Percentiles rank a stretch among this genome's conserved stretches.
Conservation (phyloP, 2,113 vertebrate species). For the Leucopsar rothschildi region DNA sequence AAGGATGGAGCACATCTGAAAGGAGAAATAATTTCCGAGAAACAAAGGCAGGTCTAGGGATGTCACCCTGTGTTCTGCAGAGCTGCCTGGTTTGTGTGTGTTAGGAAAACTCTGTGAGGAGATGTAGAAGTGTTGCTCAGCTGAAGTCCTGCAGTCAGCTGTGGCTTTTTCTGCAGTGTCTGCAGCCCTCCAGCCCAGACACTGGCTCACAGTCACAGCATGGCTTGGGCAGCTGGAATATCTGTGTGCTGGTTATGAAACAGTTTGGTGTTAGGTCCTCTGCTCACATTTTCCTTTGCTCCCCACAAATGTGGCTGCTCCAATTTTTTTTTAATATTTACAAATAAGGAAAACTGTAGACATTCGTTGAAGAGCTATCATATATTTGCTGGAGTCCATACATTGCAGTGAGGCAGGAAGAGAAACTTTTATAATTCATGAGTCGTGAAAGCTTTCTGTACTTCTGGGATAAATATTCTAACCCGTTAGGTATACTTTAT, state of each 20-base stretch:
- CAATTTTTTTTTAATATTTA: background rate
- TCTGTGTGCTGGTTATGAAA: background rate
- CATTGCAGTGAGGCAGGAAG: constrained; percentile 32
- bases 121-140: background rate
- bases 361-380: background rate
- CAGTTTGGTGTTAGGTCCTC: background rate
- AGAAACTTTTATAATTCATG: constrained; percentile 56
- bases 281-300: background rate
- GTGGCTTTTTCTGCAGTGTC: background rate
- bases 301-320: background rate
- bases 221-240: background rate
- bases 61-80: background rate
- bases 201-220: accelerated
- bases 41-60: background rate
- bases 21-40: background rate
- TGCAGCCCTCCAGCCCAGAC: background rate
- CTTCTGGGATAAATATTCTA: constrained; percentile 66
- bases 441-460: constrained; percentile 56
- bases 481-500: constrained; percentile 65
- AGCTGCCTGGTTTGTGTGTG: background rate
- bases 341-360: background rate
- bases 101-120: background rate
- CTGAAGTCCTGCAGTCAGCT: background rate
- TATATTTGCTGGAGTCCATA: background rate
- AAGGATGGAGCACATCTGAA: background rate